Evolutionary conservation across 2,797 vertebrate species (phyloP), one percentile per base, ranked within the genome.

Genomic region (Rhyacichthys aspro): DNA sequence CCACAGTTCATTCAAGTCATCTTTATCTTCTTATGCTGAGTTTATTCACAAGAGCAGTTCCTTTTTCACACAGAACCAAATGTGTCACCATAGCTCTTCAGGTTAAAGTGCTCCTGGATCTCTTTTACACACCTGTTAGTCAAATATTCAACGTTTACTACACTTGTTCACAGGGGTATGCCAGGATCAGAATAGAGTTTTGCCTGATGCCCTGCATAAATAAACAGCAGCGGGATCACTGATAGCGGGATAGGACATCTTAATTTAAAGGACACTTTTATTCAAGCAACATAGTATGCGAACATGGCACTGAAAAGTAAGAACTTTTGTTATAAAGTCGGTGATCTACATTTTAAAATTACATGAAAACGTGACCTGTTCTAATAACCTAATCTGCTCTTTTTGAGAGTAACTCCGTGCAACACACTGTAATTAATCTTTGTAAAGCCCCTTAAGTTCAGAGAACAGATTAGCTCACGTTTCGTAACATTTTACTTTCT

Each of bases 51-150:
- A 18, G 9, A 48, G 38, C 33, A 16, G 32, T 33, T 72, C 56
- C 16, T 19, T 50, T 45, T 17, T 17, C 15, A 66, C 43, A n/a
- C 45, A 67, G 42, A 17, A 56, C 15, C 54, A 43, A 33, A 16
- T 11, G 15, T 49, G 19, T 71, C 17, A 1, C 59, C 15, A 19
- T 17, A 54, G 17, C 33, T 12, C 55, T 62, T 70, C 43, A 43
- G 70, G 42, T 11, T 68, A 16, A 38, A 34, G 8, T 8, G 23
- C 19, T 11, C 43, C 67, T 11, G 9, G 23, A 2, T 55, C 3
- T 33, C 5, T 58, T 33, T 48, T 36, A 39, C 32, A 61, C 23
- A 59, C 39, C 72, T 78, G 67, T 59, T 46, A 39, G 28, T n/a
- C 15, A 44, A 59, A 52, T 19, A 38, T 38, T 14, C 8, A 43